phyloP scores from a whole-genome alignment of 53 echinoderm and acorn worm species.

The Zoroaster sp. region DNA sequence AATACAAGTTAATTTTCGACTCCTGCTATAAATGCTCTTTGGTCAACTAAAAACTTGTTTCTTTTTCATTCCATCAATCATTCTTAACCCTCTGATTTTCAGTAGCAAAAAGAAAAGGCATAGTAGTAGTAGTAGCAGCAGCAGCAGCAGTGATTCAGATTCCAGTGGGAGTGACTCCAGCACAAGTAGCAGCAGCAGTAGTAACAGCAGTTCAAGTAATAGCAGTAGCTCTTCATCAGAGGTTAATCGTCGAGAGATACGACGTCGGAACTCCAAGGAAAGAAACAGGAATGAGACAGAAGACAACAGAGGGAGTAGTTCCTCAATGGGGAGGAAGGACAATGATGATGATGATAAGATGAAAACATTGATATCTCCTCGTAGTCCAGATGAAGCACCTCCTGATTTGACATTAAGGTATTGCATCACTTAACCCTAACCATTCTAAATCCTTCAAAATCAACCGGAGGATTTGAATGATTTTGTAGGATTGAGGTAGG shows the following conservation, averaged over 20 bases:
- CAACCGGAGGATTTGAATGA: too few relatives aligned
- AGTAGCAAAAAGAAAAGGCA: conserved; percentile 4
- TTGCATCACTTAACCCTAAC: too few relatives aligned
- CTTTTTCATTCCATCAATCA: too few relatives aligned
- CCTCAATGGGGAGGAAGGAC: not conserved
- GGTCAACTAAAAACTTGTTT: too few relatives aligned
- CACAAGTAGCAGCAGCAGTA: conserved; percentile 11
- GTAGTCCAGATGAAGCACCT: conserved; percentile 16
- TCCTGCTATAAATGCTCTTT: too few relatives aligned
- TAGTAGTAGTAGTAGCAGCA: conserved; percentile 24
- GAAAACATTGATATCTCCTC: not conserved
- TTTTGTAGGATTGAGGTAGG: too few relatives aligned
- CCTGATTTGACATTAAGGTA: conserved; percentile 7
- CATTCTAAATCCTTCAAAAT: too few relatives aligned
- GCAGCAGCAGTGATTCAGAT: conserved; percentile 37
- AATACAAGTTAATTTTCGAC: too few relatives aligned
- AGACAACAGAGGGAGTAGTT: not conserved
- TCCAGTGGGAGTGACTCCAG: conserved; percentile 47
- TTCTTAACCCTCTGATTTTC: conserved; percentile 16
- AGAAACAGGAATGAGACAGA: not conserved
- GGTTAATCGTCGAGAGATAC: not conserved
- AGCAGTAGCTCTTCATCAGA: conserved; percentile 20
- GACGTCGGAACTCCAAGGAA: not conserved
- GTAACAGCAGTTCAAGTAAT: not conserved
- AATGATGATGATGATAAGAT: not conserved